These are phyloP conservation scores for Patella ulyssiponensis DNA, from an alignment of 2,888 invertebrate species.

Conservation along the genomic window DNA sequence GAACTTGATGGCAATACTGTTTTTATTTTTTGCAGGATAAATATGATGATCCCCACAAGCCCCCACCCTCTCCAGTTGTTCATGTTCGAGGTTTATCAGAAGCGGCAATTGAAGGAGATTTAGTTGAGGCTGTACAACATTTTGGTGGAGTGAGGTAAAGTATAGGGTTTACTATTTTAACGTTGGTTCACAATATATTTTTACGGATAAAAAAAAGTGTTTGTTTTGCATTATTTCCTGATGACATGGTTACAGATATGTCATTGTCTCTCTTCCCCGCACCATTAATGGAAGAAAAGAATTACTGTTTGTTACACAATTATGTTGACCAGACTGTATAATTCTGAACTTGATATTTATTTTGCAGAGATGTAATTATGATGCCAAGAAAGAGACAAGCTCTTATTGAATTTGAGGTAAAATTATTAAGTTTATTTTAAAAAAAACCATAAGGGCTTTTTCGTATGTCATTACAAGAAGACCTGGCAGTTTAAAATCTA, in stretches of 20 bases:
- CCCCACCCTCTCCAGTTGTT: constrained; percentile 73
- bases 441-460: too few relatives aligned
- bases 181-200: too few relatives aligned
- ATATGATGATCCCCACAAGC: constrained; percentile 71
- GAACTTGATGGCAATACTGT: too few relatives aligned
- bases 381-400: constrained; percentile 70
- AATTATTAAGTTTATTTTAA: constrained; percentile 6
- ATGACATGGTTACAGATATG: too few relatives aligned
- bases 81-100: constrained; percentile 73
- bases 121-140: constrained; percentile 73
- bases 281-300: too few relatives aligned
- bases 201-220: too few relatives aligned
- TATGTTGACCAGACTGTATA: too few relatives aligned
- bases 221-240: too few relatives aligned
- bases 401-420: constrained; percentile 69
- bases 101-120: constrained; percentile 72
- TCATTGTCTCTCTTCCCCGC: too few relatives aligned
- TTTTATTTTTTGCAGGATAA: constrained; percentile 33
- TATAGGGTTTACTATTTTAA: neutral
- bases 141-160: constrained; percentile 72
- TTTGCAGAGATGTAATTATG: constrained; percentile 67
- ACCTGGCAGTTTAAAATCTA: too few relatives aligned
- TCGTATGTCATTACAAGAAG: too few relatives aligned
- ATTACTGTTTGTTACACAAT: too few relatives aligned
- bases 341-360: constrained; percentile 9